Conservation (phyloP, 1,140 invertebrate species). For the Doryteuthis pealeii region DNA sequence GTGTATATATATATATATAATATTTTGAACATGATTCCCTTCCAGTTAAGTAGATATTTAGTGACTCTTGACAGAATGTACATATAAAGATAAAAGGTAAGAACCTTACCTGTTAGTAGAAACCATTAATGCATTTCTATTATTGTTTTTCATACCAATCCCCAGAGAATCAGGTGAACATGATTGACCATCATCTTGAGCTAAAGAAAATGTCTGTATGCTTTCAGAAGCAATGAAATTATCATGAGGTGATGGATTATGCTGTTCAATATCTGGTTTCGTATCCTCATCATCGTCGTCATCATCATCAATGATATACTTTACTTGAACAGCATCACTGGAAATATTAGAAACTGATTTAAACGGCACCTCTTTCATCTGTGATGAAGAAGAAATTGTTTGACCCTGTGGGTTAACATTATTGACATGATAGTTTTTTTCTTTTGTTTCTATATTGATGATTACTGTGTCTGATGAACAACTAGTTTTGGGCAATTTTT, state of each 20-base stretch:
- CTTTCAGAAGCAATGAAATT: not conserved
- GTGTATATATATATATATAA: no score
- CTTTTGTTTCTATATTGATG: not conserved
- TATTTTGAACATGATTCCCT: no score
- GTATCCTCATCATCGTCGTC: not conserved
- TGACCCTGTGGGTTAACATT: not conserved
- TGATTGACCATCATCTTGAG: not conserved
- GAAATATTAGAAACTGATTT: not conserved
- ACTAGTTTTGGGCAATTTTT: no score
- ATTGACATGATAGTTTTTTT: not conserved
- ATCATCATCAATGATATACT: constrained; percentile 5
- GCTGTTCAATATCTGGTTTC: not conserved
- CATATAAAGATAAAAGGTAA: no score
- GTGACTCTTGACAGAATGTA: no score
- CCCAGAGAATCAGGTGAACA: not conserved
- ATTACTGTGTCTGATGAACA: not conserved
- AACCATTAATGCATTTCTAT: no score
- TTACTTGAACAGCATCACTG: not conserved
- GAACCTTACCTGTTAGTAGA: no score
- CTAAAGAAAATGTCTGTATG: not conserved
- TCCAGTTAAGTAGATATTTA: no score
- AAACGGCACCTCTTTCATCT: not conserved
- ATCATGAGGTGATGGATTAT: not conserved
- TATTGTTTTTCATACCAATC: no score
- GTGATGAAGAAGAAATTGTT: not conserved